These are phyloP conservation scores for Enteromius anoplus DNA, from an alignment of 2,797 vertebrate genomes.

Conservation along the genomic window DNA sequence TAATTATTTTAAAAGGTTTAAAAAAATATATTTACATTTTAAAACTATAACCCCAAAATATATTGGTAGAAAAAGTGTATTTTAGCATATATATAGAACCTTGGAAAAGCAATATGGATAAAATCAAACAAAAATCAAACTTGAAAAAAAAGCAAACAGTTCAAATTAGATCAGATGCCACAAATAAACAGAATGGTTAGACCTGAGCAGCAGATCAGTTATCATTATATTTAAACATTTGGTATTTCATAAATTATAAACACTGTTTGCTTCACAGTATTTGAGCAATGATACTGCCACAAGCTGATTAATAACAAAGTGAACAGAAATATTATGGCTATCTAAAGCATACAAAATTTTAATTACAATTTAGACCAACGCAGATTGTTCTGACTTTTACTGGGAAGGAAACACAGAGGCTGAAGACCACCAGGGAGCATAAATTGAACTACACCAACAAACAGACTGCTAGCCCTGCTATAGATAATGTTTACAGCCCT, in stretches of 20 bases:
- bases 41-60: no score
- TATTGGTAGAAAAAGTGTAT: no score
- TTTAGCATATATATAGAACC: no score
- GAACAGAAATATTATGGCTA: not conserved
- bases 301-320: not conserved
- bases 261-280: not conserved
- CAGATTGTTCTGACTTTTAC: not conserved
- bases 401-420: not conserved
- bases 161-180: not conserved
- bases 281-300: not conserved
- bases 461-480: not conserved
- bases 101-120: not conserved
- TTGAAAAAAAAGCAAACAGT: not conserved
- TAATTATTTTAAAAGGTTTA: no score
- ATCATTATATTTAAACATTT: not conserved
- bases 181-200: not conserved
- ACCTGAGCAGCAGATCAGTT: not conserved
- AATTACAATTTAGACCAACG: not conserved
- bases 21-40: no score
- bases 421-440: not conserved
- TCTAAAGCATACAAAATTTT: not conserved
- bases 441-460: conserved; percentile 1
- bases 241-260: not conserved
- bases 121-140: not conserved
- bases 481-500: conserved; percentile 7